Evolutionary conservation across 2,888 invertebrate genomes (phyloP).

Genomic region (Tinea trinotella): DNA sequence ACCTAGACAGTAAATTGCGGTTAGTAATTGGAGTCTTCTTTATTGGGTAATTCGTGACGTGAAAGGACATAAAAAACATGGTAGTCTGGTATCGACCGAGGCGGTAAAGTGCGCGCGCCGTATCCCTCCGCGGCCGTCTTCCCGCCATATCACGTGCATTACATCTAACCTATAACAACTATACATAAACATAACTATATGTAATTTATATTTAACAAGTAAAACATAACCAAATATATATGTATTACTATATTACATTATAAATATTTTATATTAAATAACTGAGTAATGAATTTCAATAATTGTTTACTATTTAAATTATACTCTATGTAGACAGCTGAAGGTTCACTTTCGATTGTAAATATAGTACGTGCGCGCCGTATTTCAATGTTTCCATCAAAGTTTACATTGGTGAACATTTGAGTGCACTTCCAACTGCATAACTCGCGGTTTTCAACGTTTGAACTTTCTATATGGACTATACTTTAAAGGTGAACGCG

Average conservation of each 20-base stretch:
- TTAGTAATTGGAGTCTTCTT: slow-evolving; percentile 54
- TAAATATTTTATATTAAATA: not conserved
- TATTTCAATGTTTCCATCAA: not conserved
- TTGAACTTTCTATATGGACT: not conserved
- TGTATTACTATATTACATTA: not conserved
- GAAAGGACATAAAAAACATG: slow-evolving; percentile 67
- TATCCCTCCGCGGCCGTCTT: slow-evolving; percentile 23
- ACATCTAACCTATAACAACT: not conserved
- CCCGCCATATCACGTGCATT: not conserved
- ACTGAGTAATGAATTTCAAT: not conserved
- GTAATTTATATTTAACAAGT: not conserved
- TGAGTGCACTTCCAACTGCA: not conserved
- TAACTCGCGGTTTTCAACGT: not conserved
- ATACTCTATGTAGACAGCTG: not conserved
- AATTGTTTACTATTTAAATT: not conserved
- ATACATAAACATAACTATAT: not conserved
- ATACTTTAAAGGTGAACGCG: too few relatives aligned
- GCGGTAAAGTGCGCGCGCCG: slow-evolving; percentile 49
- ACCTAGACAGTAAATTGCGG: slow-evolving; percentile 33
- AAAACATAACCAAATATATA: not conserved
- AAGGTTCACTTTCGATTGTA: not conserved
- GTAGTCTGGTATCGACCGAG: slow-evolving; percentile 65
- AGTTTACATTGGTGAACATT: not conserved
- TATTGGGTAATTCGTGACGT: slow-evolving; percentile 57
- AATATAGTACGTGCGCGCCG: not conserved